Evolutionary conservation across 2,113 vertebrate genomes (phyloP), one percentile per base, ranked within the genome.

Genomic region (Eurystomus gularis): DNA sequence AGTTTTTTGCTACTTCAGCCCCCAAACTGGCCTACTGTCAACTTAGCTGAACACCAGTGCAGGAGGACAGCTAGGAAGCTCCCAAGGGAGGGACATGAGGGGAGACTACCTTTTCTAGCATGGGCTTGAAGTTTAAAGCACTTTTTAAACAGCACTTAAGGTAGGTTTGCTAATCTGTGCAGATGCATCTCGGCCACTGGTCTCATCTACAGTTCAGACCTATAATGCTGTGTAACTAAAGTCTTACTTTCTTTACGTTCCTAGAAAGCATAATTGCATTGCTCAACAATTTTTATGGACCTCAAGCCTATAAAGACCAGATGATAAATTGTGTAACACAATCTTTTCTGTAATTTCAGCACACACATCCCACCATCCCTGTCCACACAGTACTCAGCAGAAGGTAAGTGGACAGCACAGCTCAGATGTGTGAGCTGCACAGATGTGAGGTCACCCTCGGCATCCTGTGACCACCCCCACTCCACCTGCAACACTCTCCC

Each of bases 331-430:
- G 13, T 19, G 21, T 40, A 70, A 61, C 25, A 61, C 23, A 7
- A 88, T 29, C 42, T 73, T 28, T 57, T 73, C 69, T 58, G 42
- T 37, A 25, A 64, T 39, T 79, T 54, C 85, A 82, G 69, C 24
- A 19, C 23, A 48, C 10, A 23, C 7, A 6, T 4, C 31, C 33
- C 49, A 26, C 46, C 37, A 51, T 10, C 79, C 33, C 48, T 23
- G 21, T 24, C 18, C n/a, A 18, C 31, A 29, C 9, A 60, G 42
- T 8, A 33, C 29, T 51, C 80, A 81, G 72, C 49, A 92, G 76
- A 28, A 66, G n/a, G n/a, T 26, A 3, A 35, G 26, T 0, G 69
- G 49, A 52, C 0, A 5, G 37, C 15, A 25, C 6, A 37, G 3
- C 23, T 51, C 17, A 3, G 55, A 28, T 15, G 19, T 15, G 33